These are phyloP conservation scores for Rhinoraja longicauda DNA, from an alignment of 2,797 vertebrate genomes.

Conservation along the genomic window DNA sequence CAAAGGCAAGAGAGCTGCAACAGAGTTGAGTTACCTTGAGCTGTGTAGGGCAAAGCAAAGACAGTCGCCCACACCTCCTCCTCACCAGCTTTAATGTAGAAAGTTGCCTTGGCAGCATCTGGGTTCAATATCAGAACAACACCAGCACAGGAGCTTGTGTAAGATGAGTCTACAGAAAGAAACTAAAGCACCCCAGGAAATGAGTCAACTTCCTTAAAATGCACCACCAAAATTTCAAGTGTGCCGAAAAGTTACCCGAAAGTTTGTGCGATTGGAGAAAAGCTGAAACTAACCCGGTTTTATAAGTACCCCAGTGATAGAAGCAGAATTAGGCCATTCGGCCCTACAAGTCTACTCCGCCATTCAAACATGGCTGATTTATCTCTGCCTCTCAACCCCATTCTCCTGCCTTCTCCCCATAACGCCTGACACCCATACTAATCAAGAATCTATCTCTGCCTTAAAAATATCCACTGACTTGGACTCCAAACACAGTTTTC, in stretches of 20 bases:
- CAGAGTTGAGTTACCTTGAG: slow-evolving; percentile 29
- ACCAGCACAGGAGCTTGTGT: slow-evolving; percentile 40
- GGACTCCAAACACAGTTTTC: no score
- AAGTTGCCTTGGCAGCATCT: neutral
- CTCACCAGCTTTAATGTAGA: slow-evolving; percentile 31
- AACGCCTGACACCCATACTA: no score
- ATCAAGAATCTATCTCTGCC: no score
- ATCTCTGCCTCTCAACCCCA: no score
- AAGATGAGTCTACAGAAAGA: slow-evolving; percentile 38
- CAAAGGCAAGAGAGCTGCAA: neutral
- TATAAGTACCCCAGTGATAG: no score
- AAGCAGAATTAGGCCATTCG: no score
- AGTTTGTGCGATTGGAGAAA: neutral
- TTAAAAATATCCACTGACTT: no score
- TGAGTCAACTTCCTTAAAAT: neutral
- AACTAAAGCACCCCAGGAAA: neutral
- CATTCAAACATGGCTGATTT: no score
- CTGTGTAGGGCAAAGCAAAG: slow-evolving; percentile 21
- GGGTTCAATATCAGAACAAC: slow-evolving; percentile 37
- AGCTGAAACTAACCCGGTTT: no score
- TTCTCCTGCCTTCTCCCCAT: no score
- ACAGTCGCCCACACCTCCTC: slow-evolving; percentile 24
- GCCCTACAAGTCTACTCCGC: no score
- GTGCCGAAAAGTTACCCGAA: neutral
- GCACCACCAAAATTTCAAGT: neutral